phyloP scores from a whole-genome alignment of 2,888 invertebrate species.

The Acanthosoma haemorrhoidale region DNA sequence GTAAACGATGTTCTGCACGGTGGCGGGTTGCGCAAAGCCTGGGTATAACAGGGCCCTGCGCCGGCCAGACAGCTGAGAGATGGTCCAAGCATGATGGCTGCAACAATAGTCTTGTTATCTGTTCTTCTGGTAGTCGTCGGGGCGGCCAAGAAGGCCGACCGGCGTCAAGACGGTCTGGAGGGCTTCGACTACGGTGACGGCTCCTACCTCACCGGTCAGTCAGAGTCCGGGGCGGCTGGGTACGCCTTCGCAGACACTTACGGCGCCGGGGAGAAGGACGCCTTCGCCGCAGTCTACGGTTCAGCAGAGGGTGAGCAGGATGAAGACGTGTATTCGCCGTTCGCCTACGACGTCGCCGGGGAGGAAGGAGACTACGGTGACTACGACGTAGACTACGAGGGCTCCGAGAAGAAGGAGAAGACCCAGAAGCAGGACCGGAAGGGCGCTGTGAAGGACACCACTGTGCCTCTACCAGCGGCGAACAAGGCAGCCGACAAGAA shows the following conservation, averaged over 20 bases:
- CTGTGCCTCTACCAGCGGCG: neutral
- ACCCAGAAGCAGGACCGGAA: neutral
- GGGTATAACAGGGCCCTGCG: conserved; percentile 4
- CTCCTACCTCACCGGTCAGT: neutral
- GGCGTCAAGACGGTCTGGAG: conserved; percentile 20
- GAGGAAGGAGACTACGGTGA: conserved; percentile 19
- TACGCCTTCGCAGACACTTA: conserved; percentile 8
- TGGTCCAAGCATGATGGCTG: neutral
- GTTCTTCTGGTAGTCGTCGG: neutral
- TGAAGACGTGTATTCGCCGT: neutral
- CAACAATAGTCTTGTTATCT: neutral
- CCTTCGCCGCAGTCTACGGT: conserved; percentile 16
- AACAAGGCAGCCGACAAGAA: neutral
- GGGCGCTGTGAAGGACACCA: neutral
- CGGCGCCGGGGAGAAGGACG: neutral
- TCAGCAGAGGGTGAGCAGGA: neutral
- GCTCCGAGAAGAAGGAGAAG: conserved; percentile 29
- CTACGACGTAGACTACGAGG: conserved; percentile 35
- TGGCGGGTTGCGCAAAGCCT: conserved; percentile 23
- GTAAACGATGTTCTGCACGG: conserved; percentile 10
- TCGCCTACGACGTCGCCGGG: neutral
- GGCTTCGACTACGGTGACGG: neutral
- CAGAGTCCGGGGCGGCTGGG: neutral
- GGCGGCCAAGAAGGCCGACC: neutral
- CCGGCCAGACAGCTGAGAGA: neutral